phyloP scores from a whole-genome alignment of 2,113 vertebrate species.

The Boulengerochromis microlepis region DNA sequence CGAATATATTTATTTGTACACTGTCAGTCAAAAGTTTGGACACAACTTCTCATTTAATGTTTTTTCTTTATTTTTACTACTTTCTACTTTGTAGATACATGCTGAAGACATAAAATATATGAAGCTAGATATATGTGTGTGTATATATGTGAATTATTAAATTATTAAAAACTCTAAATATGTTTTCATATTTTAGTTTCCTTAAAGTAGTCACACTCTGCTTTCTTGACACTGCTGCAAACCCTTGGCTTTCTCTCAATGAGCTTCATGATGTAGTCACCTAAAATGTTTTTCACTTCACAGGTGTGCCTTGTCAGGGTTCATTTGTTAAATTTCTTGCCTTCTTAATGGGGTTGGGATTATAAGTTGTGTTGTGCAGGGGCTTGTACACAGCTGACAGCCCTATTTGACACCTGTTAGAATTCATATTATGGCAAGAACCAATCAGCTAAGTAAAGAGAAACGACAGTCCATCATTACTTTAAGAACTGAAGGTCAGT shows the following conservation, averaged over 20 bases:
- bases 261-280: not conserved
- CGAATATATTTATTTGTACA: not conserved
- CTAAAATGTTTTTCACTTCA: not conserved
- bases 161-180: not conserved
- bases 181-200: not conserved
- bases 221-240: fast-evolving
- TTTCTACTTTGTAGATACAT: not conserved
- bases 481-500: not conserved
- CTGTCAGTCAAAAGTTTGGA: not conserved
- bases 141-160: not conserved
- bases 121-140: not conserved
- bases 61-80: not conserved
- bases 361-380: not conserved
- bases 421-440: not conserved
- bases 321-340: not conserved
- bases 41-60: not conserved
- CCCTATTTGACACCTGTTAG: fast-evolving
- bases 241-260: not conserved
- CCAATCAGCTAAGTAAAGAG: not conserved
- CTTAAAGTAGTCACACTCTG: not conserved
- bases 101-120: not conserved
- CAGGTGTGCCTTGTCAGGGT: not conserved
- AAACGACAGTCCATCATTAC: not conserved
- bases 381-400: not conserved
- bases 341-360: not conserved